A percentile compares a stretch with the other conserved stretches of the same genome.
Evolutionary conservation across 2,797 vertebrate genomes (phyloP).

Genomic region (Tadarida brasiliensis): DNA sequence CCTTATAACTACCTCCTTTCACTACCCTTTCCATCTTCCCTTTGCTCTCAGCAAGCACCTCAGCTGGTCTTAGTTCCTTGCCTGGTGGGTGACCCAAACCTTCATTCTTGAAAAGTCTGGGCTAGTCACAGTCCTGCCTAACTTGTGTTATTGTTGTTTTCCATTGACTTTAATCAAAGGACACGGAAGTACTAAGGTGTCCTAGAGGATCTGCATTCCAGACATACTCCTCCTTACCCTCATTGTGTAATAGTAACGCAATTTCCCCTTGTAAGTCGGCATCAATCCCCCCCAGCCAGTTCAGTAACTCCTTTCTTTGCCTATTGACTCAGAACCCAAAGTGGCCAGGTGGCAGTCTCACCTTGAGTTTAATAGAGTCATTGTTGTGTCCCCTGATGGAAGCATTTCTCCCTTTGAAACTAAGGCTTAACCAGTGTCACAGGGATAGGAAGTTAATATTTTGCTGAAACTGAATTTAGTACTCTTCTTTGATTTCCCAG

Average conservation of each 20-base stretch:
- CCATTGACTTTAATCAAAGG: background rate
- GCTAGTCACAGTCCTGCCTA: background rate
- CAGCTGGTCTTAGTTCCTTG: background rate
- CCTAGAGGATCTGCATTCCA: background rate
- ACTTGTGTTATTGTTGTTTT: background rate
- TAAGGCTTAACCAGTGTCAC: constrained; percentile 12
- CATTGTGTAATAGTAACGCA: background rate
- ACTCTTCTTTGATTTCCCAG: constrained; percentile 34
- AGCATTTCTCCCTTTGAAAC: constrained; percentile 34
- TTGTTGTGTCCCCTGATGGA: background rate
- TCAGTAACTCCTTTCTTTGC: background rate
- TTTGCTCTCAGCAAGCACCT: constrained; percentile 35
- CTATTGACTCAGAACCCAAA: constrained; percentile 17
- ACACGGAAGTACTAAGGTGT: background rate
- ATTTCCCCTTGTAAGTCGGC: background rate
- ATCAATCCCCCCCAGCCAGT: background rate
- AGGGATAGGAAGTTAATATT: constrained; percentile 13
- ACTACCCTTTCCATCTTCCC: background rate
- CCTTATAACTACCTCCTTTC: background rate
- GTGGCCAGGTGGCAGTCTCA: constrained; percentile 29
- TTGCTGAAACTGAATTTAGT: constrained; percentile 51
- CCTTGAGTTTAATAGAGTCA: background rate
- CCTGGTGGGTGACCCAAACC: background rate
- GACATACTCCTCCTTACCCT: background rate
- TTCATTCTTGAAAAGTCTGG: constrained; percentile 5